Conservation (phyloP, 2,797 vertebrate species). For the Chiroxiphia lanceolata region DNA sequence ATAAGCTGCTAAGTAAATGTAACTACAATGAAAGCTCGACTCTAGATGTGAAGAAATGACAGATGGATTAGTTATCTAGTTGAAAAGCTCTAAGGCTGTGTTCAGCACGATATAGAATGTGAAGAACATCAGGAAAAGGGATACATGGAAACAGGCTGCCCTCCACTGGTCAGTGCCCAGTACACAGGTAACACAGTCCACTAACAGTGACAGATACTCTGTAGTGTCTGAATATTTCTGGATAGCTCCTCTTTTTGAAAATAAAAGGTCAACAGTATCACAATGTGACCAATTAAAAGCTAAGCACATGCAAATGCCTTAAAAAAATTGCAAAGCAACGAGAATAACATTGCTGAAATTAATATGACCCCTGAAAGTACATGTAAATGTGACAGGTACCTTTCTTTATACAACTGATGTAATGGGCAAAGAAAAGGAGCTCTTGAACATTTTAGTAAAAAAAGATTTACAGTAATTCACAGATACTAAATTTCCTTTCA, state of each 20-base stretch:
- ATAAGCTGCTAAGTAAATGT: not conserved
- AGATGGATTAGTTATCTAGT: not conserved
- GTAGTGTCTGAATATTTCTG: not conserved
- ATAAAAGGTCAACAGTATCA: not conserved
- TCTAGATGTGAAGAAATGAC: not conserved
- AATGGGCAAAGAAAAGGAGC: not conserved
- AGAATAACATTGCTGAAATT: not conserved
- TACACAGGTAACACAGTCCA: not conserved
- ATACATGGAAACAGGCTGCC: not conserved
- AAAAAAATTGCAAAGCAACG: not conserved
- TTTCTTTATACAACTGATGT: not conserved
- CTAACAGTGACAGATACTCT: not conserved
- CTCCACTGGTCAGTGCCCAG: conserved; percentile 27
- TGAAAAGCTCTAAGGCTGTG: not conserved
- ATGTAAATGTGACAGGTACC: not conserved
- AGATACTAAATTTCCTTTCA: not conserved
- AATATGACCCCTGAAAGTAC: not conserved
- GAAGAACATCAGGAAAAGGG: not conserved
- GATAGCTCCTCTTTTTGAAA: not conserved
- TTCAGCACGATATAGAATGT: fast-evolving
- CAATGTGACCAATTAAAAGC: not conserved
- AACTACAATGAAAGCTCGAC: not conserved
- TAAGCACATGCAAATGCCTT: not conserved
- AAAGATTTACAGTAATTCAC: not conserved
- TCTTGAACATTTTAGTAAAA: not conserved